Conservation (phyloP, 2,113 vertebrate species). For the Eptatretus burgeri region DNA sequence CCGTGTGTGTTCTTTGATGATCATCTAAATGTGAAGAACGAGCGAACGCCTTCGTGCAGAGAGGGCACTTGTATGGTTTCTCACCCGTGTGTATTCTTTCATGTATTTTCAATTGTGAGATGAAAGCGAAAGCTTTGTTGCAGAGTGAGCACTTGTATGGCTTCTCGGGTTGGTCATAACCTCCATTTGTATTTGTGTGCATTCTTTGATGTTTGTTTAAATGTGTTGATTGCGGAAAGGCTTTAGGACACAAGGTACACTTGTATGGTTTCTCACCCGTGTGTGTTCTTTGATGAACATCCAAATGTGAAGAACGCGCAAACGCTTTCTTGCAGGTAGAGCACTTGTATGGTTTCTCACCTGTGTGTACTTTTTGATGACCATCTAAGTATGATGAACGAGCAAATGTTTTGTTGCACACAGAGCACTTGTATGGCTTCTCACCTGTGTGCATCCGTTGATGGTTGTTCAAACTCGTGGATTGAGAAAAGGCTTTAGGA, state of each 20-base stretch:
- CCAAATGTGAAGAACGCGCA: not conserved
- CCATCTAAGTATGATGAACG: not conserved
- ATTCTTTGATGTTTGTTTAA: not conserved
- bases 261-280: not conserved
- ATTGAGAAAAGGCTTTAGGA: not conserved
- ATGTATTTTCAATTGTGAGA: not conserved
- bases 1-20: constrained; percentile 3
- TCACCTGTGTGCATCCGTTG: not conserved
- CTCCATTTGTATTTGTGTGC: not conserved
- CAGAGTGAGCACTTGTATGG: constrained; percentile 5
- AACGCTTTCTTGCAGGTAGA: not conserved
- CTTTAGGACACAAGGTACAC: not conserved
- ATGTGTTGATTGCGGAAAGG: not conserved
- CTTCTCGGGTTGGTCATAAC: not conserved
- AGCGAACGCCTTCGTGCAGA: not conserved
- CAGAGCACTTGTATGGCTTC: constrained; percentile 2
- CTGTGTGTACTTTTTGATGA: not conserved
- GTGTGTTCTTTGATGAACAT: not conserved
- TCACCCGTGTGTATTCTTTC: constrained; percentile 1
- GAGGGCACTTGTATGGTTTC: not conserved
- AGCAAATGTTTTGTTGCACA: not conserved
- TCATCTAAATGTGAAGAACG: not conserved
- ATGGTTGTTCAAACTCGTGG: not conserved
- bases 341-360: constrained; percentile 4
- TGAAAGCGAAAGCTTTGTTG: not conserved